phyloP scores from a whole-genome alignment of 2,797 vertebrate species.

The Tauraco hartlaubi region DNA sequence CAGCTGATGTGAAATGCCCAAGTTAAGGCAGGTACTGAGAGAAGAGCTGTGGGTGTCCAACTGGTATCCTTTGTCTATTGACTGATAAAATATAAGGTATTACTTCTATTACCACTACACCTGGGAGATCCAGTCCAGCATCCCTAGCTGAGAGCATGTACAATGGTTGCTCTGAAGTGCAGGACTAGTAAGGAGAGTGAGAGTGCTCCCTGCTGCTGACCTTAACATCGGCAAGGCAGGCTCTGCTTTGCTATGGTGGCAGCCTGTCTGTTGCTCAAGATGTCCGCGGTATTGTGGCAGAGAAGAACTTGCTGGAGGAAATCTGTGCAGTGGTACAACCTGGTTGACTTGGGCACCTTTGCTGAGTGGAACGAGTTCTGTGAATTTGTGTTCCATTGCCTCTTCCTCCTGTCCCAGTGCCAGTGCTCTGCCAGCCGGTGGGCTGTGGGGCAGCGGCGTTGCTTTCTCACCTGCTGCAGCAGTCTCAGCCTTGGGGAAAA shows the following conservation, averaged over 20 bases:
- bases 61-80: not conserved
- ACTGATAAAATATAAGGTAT: not conserved
- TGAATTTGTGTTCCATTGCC: rapidly evolving
- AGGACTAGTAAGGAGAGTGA: not conserved
- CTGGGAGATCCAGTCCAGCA: not conserved
- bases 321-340: rapidly evolving
- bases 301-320: not conserved
- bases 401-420: not conserved
- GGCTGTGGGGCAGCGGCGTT: not conserved
- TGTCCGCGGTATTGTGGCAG: not conserved
- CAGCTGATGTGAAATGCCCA: not conserved
- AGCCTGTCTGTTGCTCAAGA: not conserved
- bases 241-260: not conserved
- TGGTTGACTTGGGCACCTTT: not conserved
- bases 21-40: not conserved
- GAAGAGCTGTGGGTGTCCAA: not conserved
- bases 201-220: not conserved
- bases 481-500: not conserved
- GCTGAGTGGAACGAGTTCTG: not conserved
- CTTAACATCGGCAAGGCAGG: not conserved
- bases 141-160: not conserved
- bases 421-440: not conserved
- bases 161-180: not conserved
- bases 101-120: not conserved
- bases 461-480: rapidly evolving